phyloP scores from a whole-genome alignment of 2,797 vertebrate species.

The Momotus momota region DNA sequence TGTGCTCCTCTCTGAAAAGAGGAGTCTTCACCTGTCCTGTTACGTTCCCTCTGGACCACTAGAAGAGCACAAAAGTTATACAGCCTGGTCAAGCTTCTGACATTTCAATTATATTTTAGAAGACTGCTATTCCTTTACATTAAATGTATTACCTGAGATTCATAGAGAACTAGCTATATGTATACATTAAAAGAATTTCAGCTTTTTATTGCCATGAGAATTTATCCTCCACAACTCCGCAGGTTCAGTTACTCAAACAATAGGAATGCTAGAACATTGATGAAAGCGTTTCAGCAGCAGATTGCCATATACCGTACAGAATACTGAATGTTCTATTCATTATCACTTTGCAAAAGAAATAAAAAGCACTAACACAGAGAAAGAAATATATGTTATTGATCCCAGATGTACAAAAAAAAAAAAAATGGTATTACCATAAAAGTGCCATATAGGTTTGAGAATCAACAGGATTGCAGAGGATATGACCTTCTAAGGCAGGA shows the following conservation, averaged over 20 bases:
- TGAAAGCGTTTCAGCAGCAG: conserved; percentile 30
- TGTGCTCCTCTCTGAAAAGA: not conserved
- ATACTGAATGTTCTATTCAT: conserved; percentile 18
- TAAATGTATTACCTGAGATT: not conserved
- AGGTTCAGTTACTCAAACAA: conserved; percentile 34
- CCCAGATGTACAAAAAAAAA: conserved; percentile 16
- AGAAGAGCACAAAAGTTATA: not conserved
- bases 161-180: not conserved
- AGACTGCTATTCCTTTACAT: not conserved
- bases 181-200: not conserved
- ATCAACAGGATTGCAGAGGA: conserved; percentile 93
- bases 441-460: conserved; percentile 89
- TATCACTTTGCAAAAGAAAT: conserved; percentile 46
- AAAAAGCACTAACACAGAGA: not conserved
- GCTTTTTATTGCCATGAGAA: conserved; percentile 23
- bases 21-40: not conserved
- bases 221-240: not conserved
- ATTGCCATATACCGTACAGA: not conserved
- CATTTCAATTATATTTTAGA: not conserved
- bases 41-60: not conserved
- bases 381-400: not conserved
- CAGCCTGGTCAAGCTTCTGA: not conserved
- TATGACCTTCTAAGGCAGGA: conserved; percentile 90
- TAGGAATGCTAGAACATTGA: not conserved
- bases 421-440: conserved; percentile 83